Evolutionary conservation across 2,888 invertebrate genomes (phyloP), one percentile per base, ranked within the genome.

Genomic region (Heliconius cydno): DNA sequence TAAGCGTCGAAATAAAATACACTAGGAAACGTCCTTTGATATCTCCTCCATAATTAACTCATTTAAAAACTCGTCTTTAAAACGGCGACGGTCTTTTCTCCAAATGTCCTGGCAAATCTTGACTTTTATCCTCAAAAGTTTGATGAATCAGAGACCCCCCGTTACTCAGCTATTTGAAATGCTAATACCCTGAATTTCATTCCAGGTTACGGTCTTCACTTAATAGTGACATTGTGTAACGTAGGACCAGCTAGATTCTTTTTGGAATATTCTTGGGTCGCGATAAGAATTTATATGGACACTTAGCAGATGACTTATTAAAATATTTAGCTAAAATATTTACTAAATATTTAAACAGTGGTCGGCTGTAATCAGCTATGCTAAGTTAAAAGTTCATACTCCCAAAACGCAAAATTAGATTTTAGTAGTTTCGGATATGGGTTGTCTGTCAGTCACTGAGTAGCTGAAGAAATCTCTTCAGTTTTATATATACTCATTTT

Each of bases 161-260:
- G 67, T 76, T 72, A 12, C 72, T 52, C 57, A 76, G 66, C 68
- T 73, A 70, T 80, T 80, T 77, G 88, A 88, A 89, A 90, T 90
- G 88, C 89, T 89, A 90, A 90, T 90, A 85, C 85, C 81, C 84
- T 85, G 86, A 87, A 89, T 89, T 87, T 86, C 87, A 87, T 87
- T 87, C 84, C 84, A 88, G 89, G 88, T 88, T 87, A 88, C 88
- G 85, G 83, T 78, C 80, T 80, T 63, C 79, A 74, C 79, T 80
- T 83, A 81, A 80, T 80, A 78, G 77, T 79, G 68, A 82, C 78
- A 82, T 82, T 82, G 78, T 77, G 81, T 82, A 70, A 52, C 52
- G 57, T 13, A 34, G n/a, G 57, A 60, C 57, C 25, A 25, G 73
- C 60, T 73, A 25, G 60, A 73, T 60, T 73, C 72, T 25, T 25